phyloP scores from a whole-genome alignment of 2,113 vertebrate species.

The Dicentrarchus labrax region DNA sequence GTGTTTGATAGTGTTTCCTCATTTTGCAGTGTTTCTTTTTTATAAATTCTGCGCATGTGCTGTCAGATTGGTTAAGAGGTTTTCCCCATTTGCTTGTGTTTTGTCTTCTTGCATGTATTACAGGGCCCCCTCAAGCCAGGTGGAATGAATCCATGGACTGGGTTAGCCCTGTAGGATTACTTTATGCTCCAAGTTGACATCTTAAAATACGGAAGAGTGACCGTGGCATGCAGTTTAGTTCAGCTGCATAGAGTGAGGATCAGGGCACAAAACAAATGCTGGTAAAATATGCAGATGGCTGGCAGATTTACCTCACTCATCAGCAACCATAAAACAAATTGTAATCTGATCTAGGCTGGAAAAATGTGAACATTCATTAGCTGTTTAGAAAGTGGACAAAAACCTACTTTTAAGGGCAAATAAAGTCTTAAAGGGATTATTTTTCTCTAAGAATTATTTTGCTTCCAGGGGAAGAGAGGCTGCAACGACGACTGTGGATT shows the following conservation, averaged over 20 bases:
- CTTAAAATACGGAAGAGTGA: not conserved
- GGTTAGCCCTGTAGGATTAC: not conserved
- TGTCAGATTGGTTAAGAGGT: not conserved
- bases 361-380: no score
- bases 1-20: no score
- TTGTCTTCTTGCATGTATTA: not conserved
- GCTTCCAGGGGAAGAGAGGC: no score
- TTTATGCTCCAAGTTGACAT: not conserved
- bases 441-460: no score
- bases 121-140: not conserved
- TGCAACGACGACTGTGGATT: not conserved
- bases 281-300: no score
- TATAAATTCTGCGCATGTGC: not conserved
- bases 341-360: no score
- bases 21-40: not conserved
- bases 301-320: no score
- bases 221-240: not conserved
- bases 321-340: no score
- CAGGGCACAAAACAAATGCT: no score
- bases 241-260: not conserved
- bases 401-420: not conserved
- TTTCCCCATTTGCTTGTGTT: not conserved
- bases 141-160: not conserved
- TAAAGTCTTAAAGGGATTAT: not conserved
- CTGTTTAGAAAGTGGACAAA: no score